These are phyloP conservation scores for Dromiciops gliroides DNA, from an alignment of 2,113 vertebrate species.

Conservation along the genomic window DNA sequence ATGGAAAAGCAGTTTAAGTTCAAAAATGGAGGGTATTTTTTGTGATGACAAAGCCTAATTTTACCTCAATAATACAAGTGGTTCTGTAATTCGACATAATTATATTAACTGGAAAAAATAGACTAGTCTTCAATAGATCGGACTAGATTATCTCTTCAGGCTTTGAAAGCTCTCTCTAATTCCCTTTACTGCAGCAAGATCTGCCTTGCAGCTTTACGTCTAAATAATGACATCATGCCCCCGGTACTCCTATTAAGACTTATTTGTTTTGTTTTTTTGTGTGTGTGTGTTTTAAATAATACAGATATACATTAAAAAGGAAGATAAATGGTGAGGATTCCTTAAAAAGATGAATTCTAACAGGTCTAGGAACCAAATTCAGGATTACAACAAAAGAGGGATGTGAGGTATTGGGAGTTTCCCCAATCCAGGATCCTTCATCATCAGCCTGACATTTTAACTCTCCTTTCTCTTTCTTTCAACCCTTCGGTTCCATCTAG, in stretches of 20 bases:
- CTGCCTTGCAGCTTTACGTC: constrained; percentile 82
- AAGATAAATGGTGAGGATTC: constrained; percentile 68
- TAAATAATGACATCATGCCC: constrained; percentile 78
- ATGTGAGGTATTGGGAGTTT: constrained; percentile 52
- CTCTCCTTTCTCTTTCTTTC: constrained; percentile 54
- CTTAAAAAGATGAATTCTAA: constrained; percentile 73
- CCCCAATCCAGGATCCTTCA: constrained; percentile 54
- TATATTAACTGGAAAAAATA: constrained; percentile 87
- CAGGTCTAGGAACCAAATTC: constrained; percentile 72
- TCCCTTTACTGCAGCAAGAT: constrained; percentile 83
- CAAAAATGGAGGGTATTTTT: constrained; percentile 80
- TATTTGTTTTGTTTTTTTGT: constrained; percentile 62
- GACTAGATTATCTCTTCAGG: constrained; percentile 84
- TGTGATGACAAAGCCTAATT: constrained; percentile 85
- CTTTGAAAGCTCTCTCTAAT: constrained; percentile 82
- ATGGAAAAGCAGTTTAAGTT: constrained; percentile 80
- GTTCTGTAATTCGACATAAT: constrained; percentile 87
- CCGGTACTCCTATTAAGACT: constrained; percentile 77
- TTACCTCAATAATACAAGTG: constrained; percentile 84
- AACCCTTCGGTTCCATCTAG: constrained; percentile 1
- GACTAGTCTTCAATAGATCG: constrained; percentile 84
- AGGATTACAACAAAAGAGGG: constrained; percentile 56
- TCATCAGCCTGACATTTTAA: constrained; percentile 73
- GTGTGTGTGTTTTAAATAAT: constrained; percentile 1
- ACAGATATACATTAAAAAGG: constrained; percentile 64